phyloP scores from a whole-genome alignment of 2,888 invertebrate species.

The Eulithis prunata region DNA sequence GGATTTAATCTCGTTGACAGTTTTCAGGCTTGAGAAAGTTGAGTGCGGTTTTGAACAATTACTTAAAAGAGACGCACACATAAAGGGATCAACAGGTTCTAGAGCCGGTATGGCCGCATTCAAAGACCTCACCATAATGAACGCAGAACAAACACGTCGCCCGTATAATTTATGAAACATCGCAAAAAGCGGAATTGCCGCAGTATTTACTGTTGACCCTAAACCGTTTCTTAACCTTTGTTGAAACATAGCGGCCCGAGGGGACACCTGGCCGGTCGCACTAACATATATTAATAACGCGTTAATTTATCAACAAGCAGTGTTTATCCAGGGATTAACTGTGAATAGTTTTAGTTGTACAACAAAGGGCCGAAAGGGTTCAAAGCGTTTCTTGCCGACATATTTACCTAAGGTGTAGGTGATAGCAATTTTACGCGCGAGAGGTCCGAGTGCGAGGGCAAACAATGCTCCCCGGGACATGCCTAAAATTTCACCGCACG shows the following conservation, averaged over 20 bases:
- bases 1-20: slow-evolving; percentile 26
- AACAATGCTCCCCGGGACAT: slow-evolving; percentile 64
- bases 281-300: slow-evolving; percentile 83
- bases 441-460: slow-evolving; percentile 73
- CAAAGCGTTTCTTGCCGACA: slow-evolving; percentile 84
- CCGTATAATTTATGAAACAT: slow-evolving; percentile 69
- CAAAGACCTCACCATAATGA: slow-evolving; percentile 57
- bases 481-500: slow-evolving; percentile 63
- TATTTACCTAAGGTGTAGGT: slow-evolving; percentile 83
- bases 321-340: slow-evolving; percentile 84
- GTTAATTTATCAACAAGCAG: slow-evolving; percentile 83
- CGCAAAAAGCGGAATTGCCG: slow-evolving; percentile 72
- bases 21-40: slow-evolving; percentile 15
- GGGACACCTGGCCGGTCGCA: slow-evolving; percentile 81
- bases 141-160: slow-evolving; percentile 65
- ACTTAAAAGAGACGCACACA: slow-evolving; percentile 40
- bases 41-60: slow-evolving; percentile 21
- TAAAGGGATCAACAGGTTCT: slow-evolving; percentile 51
- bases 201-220: slow-evolving; percentile 78
- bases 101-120: slow-evolving; percentile 43
- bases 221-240: slow-evolving; percentile 80
- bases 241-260: slow-evolving; percentile 71
- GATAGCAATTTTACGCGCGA: slow-evolving; percentile 83
- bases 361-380: slow-evolving; percentile 83
- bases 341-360: slow-evolving; percentile 84